Conservation (phyloP, 2,113 vertebrate genomes). For the Polypterus bichir region DNA sequence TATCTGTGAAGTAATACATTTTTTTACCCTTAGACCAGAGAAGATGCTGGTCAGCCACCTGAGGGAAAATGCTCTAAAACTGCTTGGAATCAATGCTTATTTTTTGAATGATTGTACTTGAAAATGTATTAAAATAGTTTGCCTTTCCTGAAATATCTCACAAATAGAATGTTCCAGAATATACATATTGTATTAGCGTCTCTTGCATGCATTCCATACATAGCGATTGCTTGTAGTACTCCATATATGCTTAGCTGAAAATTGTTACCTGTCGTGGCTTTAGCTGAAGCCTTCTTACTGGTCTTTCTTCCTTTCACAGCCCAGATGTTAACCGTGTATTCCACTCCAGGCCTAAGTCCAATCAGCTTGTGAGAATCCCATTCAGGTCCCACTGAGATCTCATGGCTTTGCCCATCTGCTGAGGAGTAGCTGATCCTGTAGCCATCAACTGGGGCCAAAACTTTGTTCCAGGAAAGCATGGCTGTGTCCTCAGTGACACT, state of each 20-base stretch:
- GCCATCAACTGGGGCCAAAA: conserved; percentile 29
- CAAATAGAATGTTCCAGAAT: no score
- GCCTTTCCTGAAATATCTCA: no score
- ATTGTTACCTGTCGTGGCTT: conserved; percentile 29
- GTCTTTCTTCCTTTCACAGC: conserved; percentile 31
- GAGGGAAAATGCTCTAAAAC: no score
- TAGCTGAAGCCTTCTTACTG: conserved; percentile 27
- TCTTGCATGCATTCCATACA: neutral
- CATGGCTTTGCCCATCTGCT: conserved; percentile 20
- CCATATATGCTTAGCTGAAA: neutral
- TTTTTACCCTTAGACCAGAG: neutral
- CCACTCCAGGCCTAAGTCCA: conserved; percentile 33
- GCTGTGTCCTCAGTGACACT: conserved; percentile 45
- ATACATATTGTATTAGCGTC: no score
- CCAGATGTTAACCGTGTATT: conserved; percentile 34
- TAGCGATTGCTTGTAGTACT: neutral
- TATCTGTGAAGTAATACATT: conserved; percentile 39
- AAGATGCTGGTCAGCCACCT: no score
- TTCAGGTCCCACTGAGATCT: conserved; percentile 26
- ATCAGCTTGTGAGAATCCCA: conserved; percentile 15
- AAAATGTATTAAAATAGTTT: no score
- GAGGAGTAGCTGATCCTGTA: conserved; percentile 34
- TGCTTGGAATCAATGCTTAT: no score
- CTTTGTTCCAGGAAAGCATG: conserved; percentile 38
- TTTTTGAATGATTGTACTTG: no score